Percentiles rank a stretch among this genome's conserved stretches.
Evolutionary conservation across 2,888 invertebrate genomes (phyloP).

Genomic region (Cheilosia vernalis): DNA sequence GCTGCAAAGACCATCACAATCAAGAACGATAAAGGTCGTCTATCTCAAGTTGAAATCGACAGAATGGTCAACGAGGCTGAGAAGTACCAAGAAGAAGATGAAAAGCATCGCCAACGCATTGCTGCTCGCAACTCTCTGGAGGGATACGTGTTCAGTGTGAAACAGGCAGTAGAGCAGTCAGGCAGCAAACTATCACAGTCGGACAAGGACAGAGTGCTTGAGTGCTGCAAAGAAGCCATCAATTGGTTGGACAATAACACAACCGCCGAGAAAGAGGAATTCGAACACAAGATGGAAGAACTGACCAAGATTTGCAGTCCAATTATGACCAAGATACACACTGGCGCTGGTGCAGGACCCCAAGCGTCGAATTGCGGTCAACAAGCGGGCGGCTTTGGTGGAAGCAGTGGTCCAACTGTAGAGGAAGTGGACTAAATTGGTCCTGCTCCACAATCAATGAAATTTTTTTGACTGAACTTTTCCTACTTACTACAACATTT

Average conservation of each 20-base stretch:
- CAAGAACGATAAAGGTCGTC: slow-evolving; percentile 90
- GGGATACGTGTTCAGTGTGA: slow-evolving; percentile 88
- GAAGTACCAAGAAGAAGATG: slow-evolving; percentile 89
- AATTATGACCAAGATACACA: slow-evolving; percentile 84
- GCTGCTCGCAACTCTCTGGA: slow-evolving; percentile 89
- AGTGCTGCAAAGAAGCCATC: slow-evolving; percentile 87
- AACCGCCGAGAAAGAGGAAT: slow-evolving; percentile 90
- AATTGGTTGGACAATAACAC: slow-evolving; percentile 90
- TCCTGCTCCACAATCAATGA: background rate
- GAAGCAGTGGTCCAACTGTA: slow-evolving; percentile 75
- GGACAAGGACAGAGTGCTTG: slow-evolving; percentile 88
- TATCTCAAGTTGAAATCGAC: slow-evolving; percentile 91
- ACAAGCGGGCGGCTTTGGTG: slow-evolving; percentile 85
- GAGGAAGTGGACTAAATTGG: slow-evolving; percentile 78
- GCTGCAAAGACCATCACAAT: slow-evolving; percentile 90
- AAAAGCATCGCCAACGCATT: slow-evolving; percentile 88
- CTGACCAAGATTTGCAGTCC: slow-evolving; percentile 82
- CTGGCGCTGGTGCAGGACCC: slow-evolving; percentile 84
- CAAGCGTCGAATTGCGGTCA: slow-evolving; percentile 80
- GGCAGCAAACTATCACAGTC: slow-evolving; percentile 86
- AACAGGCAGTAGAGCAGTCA: slow-evolving; percentile 88
- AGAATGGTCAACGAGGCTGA: slow-evolving; percentile 90
- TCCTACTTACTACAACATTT: background rate
- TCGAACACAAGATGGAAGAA: slow-evolving; percentile 84
- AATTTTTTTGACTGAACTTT: background rate